Evolutionary conservation across 2,888 invertebrate genomes (phyloP).

Genomic region (Pimpla rufipes): DNA sequence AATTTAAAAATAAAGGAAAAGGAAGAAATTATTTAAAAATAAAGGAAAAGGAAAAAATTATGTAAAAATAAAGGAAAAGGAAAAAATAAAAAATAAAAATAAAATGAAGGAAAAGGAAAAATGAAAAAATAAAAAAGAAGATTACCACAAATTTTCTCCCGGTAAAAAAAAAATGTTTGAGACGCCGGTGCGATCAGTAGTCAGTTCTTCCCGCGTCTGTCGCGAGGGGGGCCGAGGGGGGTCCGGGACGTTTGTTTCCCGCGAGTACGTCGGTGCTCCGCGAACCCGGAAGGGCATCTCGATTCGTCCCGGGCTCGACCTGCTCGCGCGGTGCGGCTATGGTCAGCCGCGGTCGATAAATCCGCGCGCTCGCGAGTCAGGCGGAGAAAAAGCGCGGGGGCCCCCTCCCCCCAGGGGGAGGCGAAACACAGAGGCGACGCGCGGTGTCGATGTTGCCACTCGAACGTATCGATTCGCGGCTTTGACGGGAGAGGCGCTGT

Average conservation of each 20-base stretch:
- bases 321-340: neutral
- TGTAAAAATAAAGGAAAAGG: no score
- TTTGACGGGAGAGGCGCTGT: slow-evolving; percentile 5
- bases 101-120: no score
- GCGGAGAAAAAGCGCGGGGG: slow-evolving; percentile 10
- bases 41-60: no score
- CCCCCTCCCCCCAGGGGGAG: neutral
- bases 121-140: no score
- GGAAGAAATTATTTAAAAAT: no score
- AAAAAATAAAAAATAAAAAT: no score
- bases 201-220: no score
- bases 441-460: slow-evolving; percentile 5
- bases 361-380: neutral
- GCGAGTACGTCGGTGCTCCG: neutral
- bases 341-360: slow-evolving; percentile 19
- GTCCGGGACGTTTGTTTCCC: neutral
- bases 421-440: neutral
- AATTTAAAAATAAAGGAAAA: no score
- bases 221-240: neutral
- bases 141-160: no score
- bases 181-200: no score
- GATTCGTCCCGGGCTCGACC: slow-evolving; percentile 13
- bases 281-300: slow-evolving; percentile 35
- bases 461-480: slow-evolving; percentile 41
- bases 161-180: no score